phyloP scores from a whole-genome alignment of 2,797 vertebrate genomes.

The Microctenopoma lineatum region DNA sequence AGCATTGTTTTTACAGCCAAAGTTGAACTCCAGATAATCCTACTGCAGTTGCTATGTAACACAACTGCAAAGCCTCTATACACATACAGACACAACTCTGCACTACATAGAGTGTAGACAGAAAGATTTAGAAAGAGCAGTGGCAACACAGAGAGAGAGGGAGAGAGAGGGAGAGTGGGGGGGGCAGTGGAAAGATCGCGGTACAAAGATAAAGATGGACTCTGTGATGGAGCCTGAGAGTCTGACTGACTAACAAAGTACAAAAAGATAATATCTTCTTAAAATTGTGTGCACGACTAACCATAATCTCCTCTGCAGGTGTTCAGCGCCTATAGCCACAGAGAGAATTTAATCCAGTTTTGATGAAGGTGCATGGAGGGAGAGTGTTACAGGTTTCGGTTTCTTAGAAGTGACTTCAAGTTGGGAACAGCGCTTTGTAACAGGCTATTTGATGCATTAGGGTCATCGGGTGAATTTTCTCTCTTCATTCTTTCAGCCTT shows the following conservation, averaged over 20 bases:
- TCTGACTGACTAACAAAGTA: constrained; percentile 23
- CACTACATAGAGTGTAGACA: neutral
- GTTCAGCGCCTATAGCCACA: constrained; percentile 31
- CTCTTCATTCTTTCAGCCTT: constrained; percentile 36
- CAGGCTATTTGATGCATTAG: constrained; percentile 35
- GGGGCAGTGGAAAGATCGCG: constrained; percentile 15
- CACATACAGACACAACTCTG: neutral
- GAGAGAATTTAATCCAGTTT: constrained; percentile 62
- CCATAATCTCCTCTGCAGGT: constrained; percentile 57
- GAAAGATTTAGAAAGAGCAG: constrained; percentile 18
- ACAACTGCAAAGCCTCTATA: constrained; percentile 29
- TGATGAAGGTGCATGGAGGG: constrained; percentile 57
- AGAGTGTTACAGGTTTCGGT: constrained; percentile 39
- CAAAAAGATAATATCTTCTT: constrained; percentile 28
- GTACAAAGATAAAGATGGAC: constrained; percentile 18
- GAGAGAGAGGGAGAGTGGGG: neutral
- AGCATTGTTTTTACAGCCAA: constrained; percentile 16
- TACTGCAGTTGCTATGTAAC: constrained; percentile 39
- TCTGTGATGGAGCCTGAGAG: constrained; percentile 8
- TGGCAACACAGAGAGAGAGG: constrained; percentile 20
- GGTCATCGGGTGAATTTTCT: constrained; percentile 32
- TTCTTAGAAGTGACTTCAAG: constrained; percentile 53
- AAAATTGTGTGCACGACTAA: constrained; percentile 24
- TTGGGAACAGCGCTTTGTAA: constrained; percentile 14
- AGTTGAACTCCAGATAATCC: constrained; percentile 25